Conservation (phyloP, 2,797 vertebrate species). For the Sebastes goodei region DNA sequence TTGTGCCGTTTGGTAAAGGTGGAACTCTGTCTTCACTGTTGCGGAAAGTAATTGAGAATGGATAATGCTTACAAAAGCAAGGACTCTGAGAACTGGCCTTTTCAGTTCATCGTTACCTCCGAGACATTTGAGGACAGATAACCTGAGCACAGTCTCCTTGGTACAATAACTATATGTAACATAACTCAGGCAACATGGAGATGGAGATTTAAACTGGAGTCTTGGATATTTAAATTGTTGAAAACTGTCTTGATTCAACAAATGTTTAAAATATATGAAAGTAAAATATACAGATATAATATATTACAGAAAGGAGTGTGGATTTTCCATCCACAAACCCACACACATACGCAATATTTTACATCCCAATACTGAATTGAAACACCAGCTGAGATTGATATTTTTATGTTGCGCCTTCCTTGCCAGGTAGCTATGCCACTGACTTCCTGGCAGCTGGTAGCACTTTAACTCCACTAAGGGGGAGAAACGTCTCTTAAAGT, state of each 20-base stretch:
- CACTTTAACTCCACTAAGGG: slow-evolving; percentile 2
- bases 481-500: slow-evolving; percentile 25
- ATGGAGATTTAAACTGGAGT: background rate
- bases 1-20: slow-evolving; percentile 77
- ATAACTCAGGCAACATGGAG: background rate
- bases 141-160: background rate
- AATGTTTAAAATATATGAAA: background rate
- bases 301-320: background rate
- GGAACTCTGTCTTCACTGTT: slow-evolving; percentile 70
- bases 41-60: slow-evolving; percentile 69
- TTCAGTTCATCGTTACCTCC: slow-evolving; percentile 6
- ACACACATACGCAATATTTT: background rate
- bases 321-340: background rate
- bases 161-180: background rate
- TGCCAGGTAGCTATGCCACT: slow-evolving; percentile 10
- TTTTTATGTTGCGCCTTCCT: slow-evolving; percentile 5
- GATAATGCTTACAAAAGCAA: slow-evolving; percentile 59
- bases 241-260: background rate
- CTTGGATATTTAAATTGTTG: background rate
- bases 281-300: background rate
- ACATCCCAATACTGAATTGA: background rate
- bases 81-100: slow-evolving; percentile 31
- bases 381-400: background rate
- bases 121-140: slow-evolving; percentile 3
- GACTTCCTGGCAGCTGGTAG: slow-evolving; percentile 35